These are phyloP conservation scores for Indicator indicator DNA, from an alignment of 2,113 vertebrate species.

Conservation along the genomic window DNA sequence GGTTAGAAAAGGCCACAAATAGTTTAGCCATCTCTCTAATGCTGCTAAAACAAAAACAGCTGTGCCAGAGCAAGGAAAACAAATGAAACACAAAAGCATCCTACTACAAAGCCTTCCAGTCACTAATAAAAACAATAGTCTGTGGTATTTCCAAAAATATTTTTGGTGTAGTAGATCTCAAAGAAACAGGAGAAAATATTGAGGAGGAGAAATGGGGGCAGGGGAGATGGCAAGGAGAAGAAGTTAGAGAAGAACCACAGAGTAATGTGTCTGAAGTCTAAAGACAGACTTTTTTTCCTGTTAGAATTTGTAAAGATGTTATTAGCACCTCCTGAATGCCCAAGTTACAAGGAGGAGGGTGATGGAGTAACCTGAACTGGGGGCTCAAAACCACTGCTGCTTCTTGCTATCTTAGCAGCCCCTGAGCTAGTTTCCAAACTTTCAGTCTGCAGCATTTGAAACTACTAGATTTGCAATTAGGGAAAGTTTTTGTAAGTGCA, in stretches of 20 bases:
- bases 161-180: conserved; percentile 73
- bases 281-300: background rate
- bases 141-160: conserved; percentile 80
- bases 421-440: conserved; percentile 22
- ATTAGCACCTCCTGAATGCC: conserved; percentile 12
- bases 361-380: background rate
- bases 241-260: background rate
- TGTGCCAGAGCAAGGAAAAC: conserved; percentile 78
- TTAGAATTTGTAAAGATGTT: background rate
- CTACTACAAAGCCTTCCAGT: conserved; percentile 78
- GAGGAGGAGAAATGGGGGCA: background rate
- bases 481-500: conserved; percentile 51
- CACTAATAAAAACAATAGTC: conserved; percentile 81
- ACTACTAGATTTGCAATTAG: conserved; percentile 48
- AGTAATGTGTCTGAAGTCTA: conserved; percentile 4
- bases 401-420: conserved; percentile 20
- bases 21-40: conserved; percentile 76
- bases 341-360: background rate
- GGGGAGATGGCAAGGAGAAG: background rate
- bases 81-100: conserved; percentile 77
- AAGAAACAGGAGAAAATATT: conserved; percentile 64
- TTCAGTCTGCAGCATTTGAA: conserved; percentile 40
- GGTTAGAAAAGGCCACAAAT: conserved; percentile 73
- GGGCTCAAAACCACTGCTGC: background rate
- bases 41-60: conserved; percentile 82